phyloP scores from a whole-genome alignment of 2,113 vertebrate genomes.

The Proteles cristata region DNA sequence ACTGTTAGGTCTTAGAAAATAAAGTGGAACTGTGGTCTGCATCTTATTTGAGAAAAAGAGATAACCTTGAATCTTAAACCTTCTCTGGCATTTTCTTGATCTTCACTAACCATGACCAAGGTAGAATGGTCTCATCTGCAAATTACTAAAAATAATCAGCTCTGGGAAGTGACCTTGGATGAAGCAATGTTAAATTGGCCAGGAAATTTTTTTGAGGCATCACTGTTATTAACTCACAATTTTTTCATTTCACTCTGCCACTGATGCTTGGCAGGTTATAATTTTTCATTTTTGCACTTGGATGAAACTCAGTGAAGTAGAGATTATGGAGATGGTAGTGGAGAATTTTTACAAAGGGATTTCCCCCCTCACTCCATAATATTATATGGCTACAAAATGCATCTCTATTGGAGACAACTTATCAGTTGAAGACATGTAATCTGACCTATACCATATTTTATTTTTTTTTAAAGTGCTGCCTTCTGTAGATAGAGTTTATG shows the following conservation, averaged over 20 bases:
- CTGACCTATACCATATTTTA: slow-evolving; percentile 6
- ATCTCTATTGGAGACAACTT: slow-evolving; percentile 59
- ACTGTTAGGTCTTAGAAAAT: slow-evolving; percentile 75
- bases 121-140: slow-evolving; percentile 82
- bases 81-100: slow-evolving; percentile 74
- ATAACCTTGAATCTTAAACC: slow-evolving; percentile 81
- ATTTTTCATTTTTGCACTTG: slow-evolving; percentile 94
- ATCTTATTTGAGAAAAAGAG: slow-evolving; percentile 71
- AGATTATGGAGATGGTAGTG: slow-evolving; percentile 90
- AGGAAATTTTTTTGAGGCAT: slow-evolving; percentile 87
- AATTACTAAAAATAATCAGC: slow-evolving; percentile 88
- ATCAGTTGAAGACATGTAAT: slow-evolving; percentile 41
- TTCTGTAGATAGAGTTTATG: neutral
- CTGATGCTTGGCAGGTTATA: slow-evolving; percentile 93
- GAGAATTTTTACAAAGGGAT: slow-evolving; percentile 87
- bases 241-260: slow-evolving; percentile 93
- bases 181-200: slow-evolving; percentile 91
- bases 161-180: slow-evolving; percentile 91
- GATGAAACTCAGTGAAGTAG: slow-evolving; percentile 89
- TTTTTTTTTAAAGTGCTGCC: neutral
- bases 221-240: slow-evolving; percentile 91
- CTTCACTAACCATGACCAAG: slow-evolving; percentile 73
- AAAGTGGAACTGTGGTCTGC: slow-evolving; percentile 62
- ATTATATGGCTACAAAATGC: slow-evolving; percentile 66
- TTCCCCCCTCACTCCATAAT: slow-evolving; percentile 75